Evolutionary conservation across 2,797 vertebrate genomes (phyloP), one percentile per base, ranked within the genome.

Genomic region (Siniperca scherzeri): DNA sequence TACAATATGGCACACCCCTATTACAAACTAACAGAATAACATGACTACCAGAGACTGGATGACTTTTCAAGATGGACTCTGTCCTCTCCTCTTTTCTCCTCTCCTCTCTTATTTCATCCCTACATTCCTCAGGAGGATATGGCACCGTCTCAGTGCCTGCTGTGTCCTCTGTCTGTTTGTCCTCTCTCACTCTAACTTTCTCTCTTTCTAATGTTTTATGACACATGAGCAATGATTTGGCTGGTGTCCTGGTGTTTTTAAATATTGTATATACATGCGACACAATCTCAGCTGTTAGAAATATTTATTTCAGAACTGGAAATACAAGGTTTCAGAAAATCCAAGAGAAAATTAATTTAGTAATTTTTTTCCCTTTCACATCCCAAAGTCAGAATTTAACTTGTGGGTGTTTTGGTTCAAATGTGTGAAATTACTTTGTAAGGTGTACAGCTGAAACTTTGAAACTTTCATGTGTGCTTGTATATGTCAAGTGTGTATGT

Each of bases 101-200:
- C 73, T 67, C 46, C 42, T 55, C 73, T 83, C 74, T 4, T n/a
- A 7, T 76, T n/a, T 73, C 76, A 13, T 55, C 50, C 33, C 14
- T 25, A 0, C 65, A 50, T 74, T 80, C 76, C 82, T 85, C 79
- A 59, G 22, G 74, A 82, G 81, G 77, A 50, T 61, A 53, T 81
- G 81, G 79, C 81, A 86, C 69, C 2, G 12, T n/a, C 70, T 81
- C 67, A 44, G 25, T 52, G 11, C 85, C 79, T 82, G 81, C 84
- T 81, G 82, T 88, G 84, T 84, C 84, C 85, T 80, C 84, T 81
- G 62, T 67, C 84, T 73, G 66, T 85, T 62, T 52, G 77, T 82
- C 85, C 87, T 85, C 82, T 73, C 70, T 77, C 72, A 5, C 19
- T 82, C 69, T 25, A 22, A 77, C 48, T 44, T 70, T 64, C 38